A percentile compares a stretch with the other conserved stretches of the same genome.
These are phyloP conservation scores for Drosophila acutilabella DNA, from an alignment of 2,888 invertebrate genomes.

Conservation along the genomic window DNA sequence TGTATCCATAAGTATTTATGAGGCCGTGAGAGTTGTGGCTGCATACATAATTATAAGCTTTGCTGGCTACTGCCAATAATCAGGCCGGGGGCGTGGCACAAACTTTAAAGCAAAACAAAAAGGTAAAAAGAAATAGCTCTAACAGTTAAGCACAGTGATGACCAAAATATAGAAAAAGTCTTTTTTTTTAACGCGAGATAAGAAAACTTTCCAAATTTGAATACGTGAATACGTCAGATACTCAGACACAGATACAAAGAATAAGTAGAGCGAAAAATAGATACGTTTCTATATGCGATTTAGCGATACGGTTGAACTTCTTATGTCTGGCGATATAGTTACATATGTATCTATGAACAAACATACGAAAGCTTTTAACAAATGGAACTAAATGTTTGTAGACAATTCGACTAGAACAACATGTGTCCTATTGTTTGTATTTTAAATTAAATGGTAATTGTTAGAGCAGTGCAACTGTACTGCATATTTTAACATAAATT, in stretches of 20 bases:
- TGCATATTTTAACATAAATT: too few relatives aligned
- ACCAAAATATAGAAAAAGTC: conserved; percentile 55
- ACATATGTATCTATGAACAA: neutral
- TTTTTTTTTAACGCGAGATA: conserved; percentile 5
- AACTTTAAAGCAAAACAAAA: conserved; percentile 67
- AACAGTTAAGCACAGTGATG: conserved; percentile 70
- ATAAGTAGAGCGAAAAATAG: conserved; percentile 7
- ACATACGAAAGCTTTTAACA: neutral
- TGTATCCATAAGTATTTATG: conserved; percentile 25
- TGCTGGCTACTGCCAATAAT: conserved; percentile 22
- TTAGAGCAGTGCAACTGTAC: neutral
- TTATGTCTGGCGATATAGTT: neutral
- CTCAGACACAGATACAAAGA: neutral
- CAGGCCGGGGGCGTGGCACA: conserved; percentile 49
- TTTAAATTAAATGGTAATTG: neutral
- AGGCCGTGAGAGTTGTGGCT: conserved; percentile 53
- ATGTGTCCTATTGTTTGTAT: neutral
- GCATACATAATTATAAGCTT: conserved; percentile 55
- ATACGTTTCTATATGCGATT: conserved; percentile 1
- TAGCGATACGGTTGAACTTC: too few relatives aligned
- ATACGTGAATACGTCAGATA: conserved; percentile 2
- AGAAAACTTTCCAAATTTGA: conserved; percentile 23
- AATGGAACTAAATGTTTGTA: neutral
- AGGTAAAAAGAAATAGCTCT: conserved; percentile 35
- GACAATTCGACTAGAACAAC: too few relatives aligned